These are phyloP conservation scores for Brachystomella parvula DNA, from an alignment of 1,140 invertebrate species.

Conservation along the genomic window DNA sequence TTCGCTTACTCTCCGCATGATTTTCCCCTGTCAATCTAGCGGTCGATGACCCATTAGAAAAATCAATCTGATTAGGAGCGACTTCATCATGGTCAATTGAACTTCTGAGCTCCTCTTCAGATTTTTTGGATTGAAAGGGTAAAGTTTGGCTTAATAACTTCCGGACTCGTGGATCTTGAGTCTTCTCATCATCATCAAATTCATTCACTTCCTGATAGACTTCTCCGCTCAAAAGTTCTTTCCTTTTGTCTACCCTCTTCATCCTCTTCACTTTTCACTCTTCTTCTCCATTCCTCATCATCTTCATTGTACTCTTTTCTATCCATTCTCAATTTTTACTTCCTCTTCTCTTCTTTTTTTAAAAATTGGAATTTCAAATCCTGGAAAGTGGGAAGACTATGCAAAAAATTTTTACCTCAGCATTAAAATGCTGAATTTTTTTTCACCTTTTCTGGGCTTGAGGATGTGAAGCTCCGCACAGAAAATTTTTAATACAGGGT, in stretches of 20 bases:
- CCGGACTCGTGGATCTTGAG: background rate
- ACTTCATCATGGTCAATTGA: constrained; percentile 3
- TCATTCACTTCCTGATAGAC: background rate
- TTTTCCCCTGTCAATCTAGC: background rate
- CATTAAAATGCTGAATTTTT: too few relatives aligned
- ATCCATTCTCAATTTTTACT: too few relatives aligned
- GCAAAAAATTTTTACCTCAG: background rate
- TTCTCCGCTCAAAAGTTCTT: background rate
- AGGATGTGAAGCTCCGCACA: too few relatives aligned
- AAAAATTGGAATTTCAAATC: too few relatives aligned
- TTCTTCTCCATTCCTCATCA: background rate
- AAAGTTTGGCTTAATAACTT: constrained; percentile 6
- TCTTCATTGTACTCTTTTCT: too few relatives aligned
- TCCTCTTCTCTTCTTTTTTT: too few relatives aligned
- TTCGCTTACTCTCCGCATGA: background rate
- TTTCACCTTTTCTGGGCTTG: too few relatives aligned
- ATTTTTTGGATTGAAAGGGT: background rate
- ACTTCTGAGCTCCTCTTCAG: too few relatives aligned
- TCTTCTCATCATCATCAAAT: background rate
- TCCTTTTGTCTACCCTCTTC: background rate
- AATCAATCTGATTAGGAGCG: background rate
- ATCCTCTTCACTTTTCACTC: background rate
- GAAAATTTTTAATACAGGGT: too few relatives aligned
- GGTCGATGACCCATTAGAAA: background rate
- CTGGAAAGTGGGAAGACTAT: too few relatives aligned